Evolutionary conservation across 1,140 invertebrate species (phyloP).

Genomic region (Pachypeltis micranthus): DNA sequence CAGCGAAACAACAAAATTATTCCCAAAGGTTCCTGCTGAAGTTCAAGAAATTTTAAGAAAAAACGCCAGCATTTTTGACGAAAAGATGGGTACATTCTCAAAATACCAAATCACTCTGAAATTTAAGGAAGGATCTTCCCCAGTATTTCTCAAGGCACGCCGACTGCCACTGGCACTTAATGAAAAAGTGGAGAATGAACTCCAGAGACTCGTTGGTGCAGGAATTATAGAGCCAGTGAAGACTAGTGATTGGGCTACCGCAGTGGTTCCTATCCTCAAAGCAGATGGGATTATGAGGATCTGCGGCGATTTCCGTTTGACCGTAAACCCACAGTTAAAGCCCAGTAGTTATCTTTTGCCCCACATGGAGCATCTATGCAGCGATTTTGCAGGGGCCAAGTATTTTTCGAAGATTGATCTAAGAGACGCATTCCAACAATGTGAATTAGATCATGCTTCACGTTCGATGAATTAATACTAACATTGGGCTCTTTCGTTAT

Average conservation of each 20-base stretch:
- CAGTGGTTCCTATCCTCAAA: constrained; percentile 10
- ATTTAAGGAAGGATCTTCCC: neutral
- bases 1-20: too few relatives aligned
- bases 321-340: constrained; percentile 25
- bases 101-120: neutral
- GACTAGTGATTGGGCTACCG: constrained; percentile 14
- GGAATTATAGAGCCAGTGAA: constrained; percentile 22
- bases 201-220: constrained; percentile 6
- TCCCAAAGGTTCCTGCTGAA: too few relatives aligned
- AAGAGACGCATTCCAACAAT: constrained; percentile 9
- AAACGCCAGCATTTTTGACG: too few relatives aligned
- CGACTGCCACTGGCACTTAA: neutral
- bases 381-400: neutral
- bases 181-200: neutral
- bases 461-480: neutral
- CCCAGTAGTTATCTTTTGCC: constrained; percentile 17
- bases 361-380: constrained; percentile 16
- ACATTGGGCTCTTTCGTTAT: neutral
- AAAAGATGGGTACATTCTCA: neutral
- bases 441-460: neutral
- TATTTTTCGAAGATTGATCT: constrained; percentile 11
- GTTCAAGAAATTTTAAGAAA: too few relatives aligned
- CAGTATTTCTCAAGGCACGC: neutral
- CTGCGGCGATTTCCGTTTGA: constrained; percentile 23
- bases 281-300: constrained; percentile 4